Base-by-base conservation (phyloP, 2,113 vertebrate species). In the Boulengeromyrus knoepffleri region DNA sequence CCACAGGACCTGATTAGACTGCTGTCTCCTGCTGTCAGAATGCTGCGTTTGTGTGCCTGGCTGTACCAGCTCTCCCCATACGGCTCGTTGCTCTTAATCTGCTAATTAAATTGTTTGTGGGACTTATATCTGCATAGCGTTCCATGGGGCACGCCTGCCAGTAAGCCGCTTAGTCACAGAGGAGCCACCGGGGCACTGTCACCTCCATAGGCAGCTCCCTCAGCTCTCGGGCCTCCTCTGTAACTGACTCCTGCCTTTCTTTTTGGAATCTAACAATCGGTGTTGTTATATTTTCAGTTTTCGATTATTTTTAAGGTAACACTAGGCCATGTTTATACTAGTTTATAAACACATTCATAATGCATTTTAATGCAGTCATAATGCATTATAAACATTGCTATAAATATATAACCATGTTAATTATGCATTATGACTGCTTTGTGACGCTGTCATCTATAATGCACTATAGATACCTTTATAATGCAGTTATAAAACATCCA, bases 101-200 rank as follows among this genome's bases (percentile, higher is more conserved):
- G 90, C 74, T 86, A 90, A 90, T 91, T 9, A 92, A 90, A 91
- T 91, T 89, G 88, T 90, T 92, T 87, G 89, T 53, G 8, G 70
- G 66, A 88, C 45, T 85, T 84, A 70, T 70, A 52, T 88, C 50
- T 49, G 10, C 47, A 13, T 17, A 15, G 49, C 12, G 9, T 85
- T 88, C 27, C 27, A 42, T 62, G 21, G 45, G 85, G 49, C 62
- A 53, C 84, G 90, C 36, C 74, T 19, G 88, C n/a, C 31, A 39
- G 52, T 88, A 88, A 88, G 87, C 87, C 4, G 53, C 87, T 62
- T 88, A 62, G 53, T 62, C 36, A 45, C 53, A 62, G 87, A 88
- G 39, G 53, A 50, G 21, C 10, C 17, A 6, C 12, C 3, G 36
- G n/a, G 62, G 27, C 10, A 70, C n/a, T 62, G 53, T 58, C 27